These are phyloP conservation scores for Narcine bancroftii DNA, from an alignment of 2,113 vertebrate genomes.

Conservation along the genomic window DNA sequence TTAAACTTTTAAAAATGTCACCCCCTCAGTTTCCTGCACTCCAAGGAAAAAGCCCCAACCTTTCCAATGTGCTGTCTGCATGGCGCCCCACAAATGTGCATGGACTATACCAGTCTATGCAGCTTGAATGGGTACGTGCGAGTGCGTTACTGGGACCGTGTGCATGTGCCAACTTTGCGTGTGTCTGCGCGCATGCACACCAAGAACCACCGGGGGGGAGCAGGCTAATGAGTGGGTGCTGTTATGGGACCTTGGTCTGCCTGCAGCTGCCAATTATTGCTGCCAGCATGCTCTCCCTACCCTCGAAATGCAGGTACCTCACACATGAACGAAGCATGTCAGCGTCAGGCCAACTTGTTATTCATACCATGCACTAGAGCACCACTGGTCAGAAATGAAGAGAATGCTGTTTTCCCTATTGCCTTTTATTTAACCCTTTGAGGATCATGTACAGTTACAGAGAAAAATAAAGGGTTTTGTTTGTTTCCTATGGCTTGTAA, in stretches of 20 bases:
- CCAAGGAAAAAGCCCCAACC: too few relatives aligned
- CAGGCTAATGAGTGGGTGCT: slow-evolving; percentile 68
- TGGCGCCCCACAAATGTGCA: too few relatives aligned
- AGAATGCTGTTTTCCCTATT: not conserved
- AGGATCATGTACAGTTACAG: not conserved
- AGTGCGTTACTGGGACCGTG: too few relatives aligned
- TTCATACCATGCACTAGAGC: slow-evolving; percentile 44
- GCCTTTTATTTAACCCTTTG: not conserved
- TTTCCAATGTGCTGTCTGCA: too few relatives aligned
- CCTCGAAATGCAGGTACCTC: slow-evolving; percentile 50
- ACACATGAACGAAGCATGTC: slow-evolving; percentile 24
- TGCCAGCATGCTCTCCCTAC: slow-evolving; percentile 73
- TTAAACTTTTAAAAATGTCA: too few relatives aligned
- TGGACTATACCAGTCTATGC: not conserved
- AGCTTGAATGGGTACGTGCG: not conserved
- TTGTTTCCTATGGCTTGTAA: not conserved
- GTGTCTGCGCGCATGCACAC: too few relatives aligned
- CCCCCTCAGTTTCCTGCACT: too few relatives aligned
- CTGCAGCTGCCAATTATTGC: slow-evolving; percentile 76
- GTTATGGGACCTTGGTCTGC: slow-evolving; percentile 80
- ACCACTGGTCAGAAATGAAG: slow-evolving; percentile 38
- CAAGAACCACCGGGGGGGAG: too few relatives aligned
- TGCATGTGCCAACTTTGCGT: not conserved
- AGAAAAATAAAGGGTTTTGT: not conserved
- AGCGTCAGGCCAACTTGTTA: slow-evolving; percentile 52